Conservation (phyloP, 2,797 vertebrate genomes). For the Schizopygopsis pylzovi region DNA sequence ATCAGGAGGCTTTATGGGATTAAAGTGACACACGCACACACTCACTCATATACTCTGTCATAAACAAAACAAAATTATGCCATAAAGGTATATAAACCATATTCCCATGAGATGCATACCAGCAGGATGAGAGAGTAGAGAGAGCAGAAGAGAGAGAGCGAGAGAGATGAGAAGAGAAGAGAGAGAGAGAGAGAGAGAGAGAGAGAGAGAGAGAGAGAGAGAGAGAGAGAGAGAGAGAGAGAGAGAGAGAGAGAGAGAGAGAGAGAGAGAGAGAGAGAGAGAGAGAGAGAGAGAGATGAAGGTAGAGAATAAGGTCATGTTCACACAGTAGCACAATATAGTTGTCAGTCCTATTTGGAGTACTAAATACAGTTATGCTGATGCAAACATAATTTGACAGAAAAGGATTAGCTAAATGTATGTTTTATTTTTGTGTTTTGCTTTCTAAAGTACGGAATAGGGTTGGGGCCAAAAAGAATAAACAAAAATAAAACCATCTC, state of each 20-base stretch:
- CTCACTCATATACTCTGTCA: constrained; percentile 42
- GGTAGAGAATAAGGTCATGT: constrained; percentile 2
- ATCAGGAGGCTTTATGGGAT: constrained; percentile 50
- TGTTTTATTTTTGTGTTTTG: background rate
- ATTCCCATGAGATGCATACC: constrained; percentile 55
- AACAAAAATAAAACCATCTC: background rate
- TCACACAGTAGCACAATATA: constrained; percentile 20
- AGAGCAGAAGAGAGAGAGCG: constrained; percentile 36
- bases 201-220: constrained; percentile 16
- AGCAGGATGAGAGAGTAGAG: constrained; percentile 32
- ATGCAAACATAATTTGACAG: background rate
- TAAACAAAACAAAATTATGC: constrained; percentile 15
- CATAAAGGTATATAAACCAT: constrained; percentile 46
- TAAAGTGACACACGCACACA: constrained; percentile 35
- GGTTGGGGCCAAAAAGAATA: background rate
- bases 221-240: no score
- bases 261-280: background rate
- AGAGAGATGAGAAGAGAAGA: background rate
- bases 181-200: background rate
- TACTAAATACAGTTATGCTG: background rate
- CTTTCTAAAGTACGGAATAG: background rate
- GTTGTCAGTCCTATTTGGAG: background rate
- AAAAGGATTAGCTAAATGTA: background rate
- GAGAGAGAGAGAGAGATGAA: constrained; percentile 26
- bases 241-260: background rate